phyloP scores from a whole-genome alignment of 2,113 vertebrate genomes.

The Chloropsis cyanopogon region DNA sequence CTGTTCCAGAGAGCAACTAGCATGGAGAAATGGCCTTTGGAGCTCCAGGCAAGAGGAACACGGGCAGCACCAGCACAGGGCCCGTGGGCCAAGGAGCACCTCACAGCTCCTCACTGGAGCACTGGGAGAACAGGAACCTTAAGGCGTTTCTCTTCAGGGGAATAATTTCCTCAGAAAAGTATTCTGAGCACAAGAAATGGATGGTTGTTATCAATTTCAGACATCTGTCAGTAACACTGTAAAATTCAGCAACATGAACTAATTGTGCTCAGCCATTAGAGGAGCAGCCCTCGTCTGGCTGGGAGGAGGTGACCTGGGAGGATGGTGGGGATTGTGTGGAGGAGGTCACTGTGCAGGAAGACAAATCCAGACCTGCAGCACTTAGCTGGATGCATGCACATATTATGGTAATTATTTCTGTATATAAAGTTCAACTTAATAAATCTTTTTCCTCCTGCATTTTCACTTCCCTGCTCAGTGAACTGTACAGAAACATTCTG shows the following conservation, averaged over 20 bases:
- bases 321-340: not conserved
- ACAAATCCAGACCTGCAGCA: not conserved
- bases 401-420: not conserved
- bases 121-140: not conserved
- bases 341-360: not conserved
- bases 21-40: not conserved
- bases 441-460: conserved; percentile 16
- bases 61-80: accelerated
- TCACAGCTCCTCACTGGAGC: not conserved
- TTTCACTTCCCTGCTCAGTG: not conserved
- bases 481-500: conserved; percentile 28
- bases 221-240: not conserved
- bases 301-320: not conserved
- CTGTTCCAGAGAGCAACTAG: not conserved
- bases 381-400: not conserved
- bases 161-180: not conserved
- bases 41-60: not conserved
- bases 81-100: not conserved
- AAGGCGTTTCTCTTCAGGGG: not conserved
- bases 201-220: not conserved
- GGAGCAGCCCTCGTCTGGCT: not conserved
- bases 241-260: not conserved
- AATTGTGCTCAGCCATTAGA: accelerated
- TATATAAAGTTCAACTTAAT: not conserved
- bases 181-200: not conserved